phyloP scores from a whole-genome alignment of 1,140 invertebrate species.

The Nasonia longicornis region DNA sequence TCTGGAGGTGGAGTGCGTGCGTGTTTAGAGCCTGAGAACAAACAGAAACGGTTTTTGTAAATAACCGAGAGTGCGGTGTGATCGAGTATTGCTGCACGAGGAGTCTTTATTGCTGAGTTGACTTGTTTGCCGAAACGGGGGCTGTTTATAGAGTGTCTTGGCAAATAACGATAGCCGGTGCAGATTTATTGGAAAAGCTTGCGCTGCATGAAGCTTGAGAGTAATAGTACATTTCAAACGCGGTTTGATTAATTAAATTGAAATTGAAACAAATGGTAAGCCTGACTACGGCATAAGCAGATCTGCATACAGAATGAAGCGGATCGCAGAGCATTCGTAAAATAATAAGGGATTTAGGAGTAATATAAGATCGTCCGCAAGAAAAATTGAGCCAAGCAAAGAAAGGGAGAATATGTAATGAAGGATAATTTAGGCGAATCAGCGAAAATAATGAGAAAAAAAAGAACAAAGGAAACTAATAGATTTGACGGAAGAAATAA shows the following conservation, averaged over 20 bases:
- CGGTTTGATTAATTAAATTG: too few species aligned
- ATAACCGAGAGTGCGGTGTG: neutral
- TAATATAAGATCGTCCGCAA: neutral
- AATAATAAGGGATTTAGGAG: neutral
- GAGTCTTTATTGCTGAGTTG: constrained; percentile 19
- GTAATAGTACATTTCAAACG: too few species aligned
- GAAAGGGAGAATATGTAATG: neutral
- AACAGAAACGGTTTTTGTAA: neutral
- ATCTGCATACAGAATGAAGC: neutral
- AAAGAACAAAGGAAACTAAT: neutral
- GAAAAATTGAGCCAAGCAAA: neutral
- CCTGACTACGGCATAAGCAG: neutral
- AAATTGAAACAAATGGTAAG: neutral
- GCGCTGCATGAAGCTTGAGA: neutral
- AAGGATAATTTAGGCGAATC: neutral
- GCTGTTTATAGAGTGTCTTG: neutral
- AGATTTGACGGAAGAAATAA: neutral
- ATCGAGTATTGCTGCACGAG: constrained; percentile 5
- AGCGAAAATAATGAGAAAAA: neutral
- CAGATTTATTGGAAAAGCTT: neutral
- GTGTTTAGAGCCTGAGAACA: neutral
- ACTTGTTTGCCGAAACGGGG: neutral
- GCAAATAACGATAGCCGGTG: too few species aligned
- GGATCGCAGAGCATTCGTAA: neutral
- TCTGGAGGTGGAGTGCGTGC: neutral